Evolutionary conservation across 2,113 vertebrate genomes (phyloP).

Genomic region (Phrynosoma blainvillii): DNA sequence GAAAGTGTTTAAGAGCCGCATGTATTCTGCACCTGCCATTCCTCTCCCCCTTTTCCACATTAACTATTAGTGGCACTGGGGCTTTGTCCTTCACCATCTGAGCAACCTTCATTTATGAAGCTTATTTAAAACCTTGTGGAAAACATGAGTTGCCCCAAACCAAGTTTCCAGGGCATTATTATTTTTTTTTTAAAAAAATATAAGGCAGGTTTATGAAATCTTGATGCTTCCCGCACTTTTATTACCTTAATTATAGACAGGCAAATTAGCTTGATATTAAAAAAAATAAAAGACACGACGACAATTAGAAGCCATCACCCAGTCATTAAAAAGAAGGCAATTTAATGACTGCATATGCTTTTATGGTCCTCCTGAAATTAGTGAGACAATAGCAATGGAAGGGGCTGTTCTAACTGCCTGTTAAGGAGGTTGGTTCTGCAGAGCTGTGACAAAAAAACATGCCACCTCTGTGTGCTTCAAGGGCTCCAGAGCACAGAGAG

Average conservation of each 20-base stretch:
- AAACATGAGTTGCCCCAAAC: not conserved
- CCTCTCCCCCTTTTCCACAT: not conserved
- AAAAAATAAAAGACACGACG: not conserved
- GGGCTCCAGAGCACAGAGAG: not conserved
- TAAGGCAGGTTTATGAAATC: slow-evolving; percentile 69
- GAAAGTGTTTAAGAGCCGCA: not conserved
- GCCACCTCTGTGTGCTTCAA: not conserved
- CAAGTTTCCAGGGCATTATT: not conserved
- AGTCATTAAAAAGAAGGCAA: slow-evolving; percentile 20
- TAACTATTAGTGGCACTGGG: not conserved
- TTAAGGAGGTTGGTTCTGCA: not conserved
- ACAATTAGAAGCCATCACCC: slow-evolving; percentile 24
- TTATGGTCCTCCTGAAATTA: slow-evolving; percentile 25
- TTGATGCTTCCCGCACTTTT: slow-evolving; percentile 53
- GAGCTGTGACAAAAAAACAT: not conserved
- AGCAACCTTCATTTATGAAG: not conserved
- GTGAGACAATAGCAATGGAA: not conserved
- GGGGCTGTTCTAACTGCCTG: not conserved
- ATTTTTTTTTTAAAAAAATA: slow-evolving; percentile 42
- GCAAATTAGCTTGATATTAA: slow-evolving; percentile 26
- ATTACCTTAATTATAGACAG: slow-evolving; percentile 12
- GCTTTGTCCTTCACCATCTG: not conserved
- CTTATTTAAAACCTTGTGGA: not conserved
- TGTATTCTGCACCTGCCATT: not conserved
- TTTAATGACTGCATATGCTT: slow-evolving; percentile 21